Base-by-base conservation (phyloP, 2,888 invertebrate species). In the Tolmerus cingulatus region DNA sequence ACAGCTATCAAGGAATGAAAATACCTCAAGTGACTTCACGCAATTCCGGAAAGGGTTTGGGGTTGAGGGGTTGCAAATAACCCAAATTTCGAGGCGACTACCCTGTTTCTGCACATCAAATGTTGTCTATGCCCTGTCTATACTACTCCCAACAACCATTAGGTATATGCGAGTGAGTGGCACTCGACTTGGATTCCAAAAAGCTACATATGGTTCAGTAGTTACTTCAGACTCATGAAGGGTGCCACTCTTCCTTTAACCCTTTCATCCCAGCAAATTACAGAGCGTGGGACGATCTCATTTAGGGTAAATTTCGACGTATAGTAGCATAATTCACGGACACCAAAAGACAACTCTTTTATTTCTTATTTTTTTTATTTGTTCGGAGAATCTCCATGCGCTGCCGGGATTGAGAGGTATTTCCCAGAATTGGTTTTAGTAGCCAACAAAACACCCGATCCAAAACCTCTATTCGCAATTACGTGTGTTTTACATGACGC, bases 11-110 rank as follows among this genome's bases (percentile, higher is more conserved):
- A 84, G 84, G 43, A 84, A 84, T 84, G 84, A 84, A 84, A 84
- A 84, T 84, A 84, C 84, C 84, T 84, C 74, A 84, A 84, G 74
- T 84, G 16, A 40, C 74, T 84, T 84, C 84, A 84, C 84, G 74
- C 84, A 43, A 84, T 84, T 43, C 74, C n/a, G n/a, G 84, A 19
- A 46, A 16, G 43, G 12, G 16, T 46, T 46, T 46, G 43, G 43
- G 43, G 16, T 9, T 16, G 43, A 12, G 0, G 12, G 4, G 43
- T 14, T 12, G 14, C 0, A 84, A 84, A 84, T 84, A 84, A 84
- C 84, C 84, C 40, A 84, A 66, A 84, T 84, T 84, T 84, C 34
- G 74, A 66, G n/a, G 51, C 74, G 84, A 84, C 27, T 23, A 40
- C 74, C 84, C 43, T 84, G 8, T 84, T 57, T 84, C 74, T 43